A percentile compares a stretch with the other conserved stretches of the same genome.
These are phyloP conservation scores for Boleophthalmus pectinirostris DNA, from an alignment of 2,113 vertebrate genomes.

Conservation along the genomic window DNA sequence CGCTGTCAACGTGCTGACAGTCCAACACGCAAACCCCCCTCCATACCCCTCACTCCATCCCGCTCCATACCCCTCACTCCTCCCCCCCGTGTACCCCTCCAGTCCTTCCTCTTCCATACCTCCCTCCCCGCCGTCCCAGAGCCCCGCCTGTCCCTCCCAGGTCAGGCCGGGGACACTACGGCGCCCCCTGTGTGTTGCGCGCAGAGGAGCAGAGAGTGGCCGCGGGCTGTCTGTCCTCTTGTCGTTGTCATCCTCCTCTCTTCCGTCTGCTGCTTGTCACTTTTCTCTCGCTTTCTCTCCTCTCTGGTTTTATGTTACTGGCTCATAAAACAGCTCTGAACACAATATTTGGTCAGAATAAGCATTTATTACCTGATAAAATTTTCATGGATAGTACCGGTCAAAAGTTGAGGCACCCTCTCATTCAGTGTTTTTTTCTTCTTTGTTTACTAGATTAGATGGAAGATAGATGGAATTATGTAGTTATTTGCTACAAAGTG, in stretches of 20 bases:
- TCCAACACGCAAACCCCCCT: constrained; percentile 20
- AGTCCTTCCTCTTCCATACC: constrained; percentile 1
- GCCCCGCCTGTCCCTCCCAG: constrained; percentile 42
- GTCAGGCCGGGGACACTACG: constrained; percentile 56
- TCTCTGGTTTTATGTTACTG: background rate
- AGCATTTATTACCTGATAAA: too few species aligned
- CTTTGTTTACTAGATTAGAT: too few species aligned
- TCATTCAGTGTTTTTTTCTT: too few species aligned
- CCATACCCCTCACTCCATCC: background rate
- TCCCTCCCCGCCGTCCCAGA: constrained; percentile 14
- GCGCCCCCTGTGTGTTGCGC: constrained; percentile 27
- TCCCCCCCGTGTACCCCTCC: background rate
- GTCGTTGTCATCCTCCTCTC: constrained; percentile 14
- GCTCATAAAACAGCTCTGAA: background rate
- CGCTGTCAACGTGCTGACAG: constrained; percentile 64
- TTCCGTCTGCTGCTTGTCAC: constrained; percentile 2
- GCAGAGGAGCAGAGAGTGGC: constrained; percentile 37
- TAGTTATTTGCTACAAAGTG: too few species aligned
- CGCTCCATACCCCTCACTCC: constrained; percentile 15
- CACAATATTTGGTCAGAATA: background rate
- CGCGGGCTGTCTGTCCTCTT: constrained; percentile 30
- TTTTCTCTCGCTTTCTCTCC: background rate
- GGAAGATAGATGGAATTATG: too few species aligned
- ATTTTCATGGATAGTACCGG: too few species aligned
- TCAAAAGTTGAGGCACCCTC: too few species aligned